Percentiles rank a stretch among this genome's conserved stretches.
phyloP scores from a whole-genome alignment of 2,888 invertebrate genomes.

The Stenodera caucasica region DNA sequence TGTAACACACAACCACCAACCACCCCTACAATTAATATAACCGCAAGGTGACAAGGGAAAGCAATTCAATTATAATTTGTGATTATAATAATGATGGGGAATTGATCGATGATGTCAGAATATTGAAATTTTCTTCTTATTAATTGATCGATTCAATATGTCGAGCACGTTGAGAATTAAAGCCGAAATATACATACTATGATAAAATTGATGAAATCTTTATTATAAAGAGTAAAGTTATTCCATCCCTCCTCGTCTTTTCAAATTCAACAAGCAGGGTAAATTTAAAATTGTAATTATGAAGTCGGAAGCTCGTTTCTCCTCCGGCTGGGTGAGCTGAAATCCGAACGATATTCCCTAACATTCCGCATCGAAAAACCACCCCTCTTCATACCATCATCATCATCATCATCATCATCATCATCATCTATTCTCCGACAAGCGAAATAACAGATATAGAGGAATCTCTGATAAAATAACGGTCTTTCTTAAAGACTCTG shows the following conservation, averaged over 20 bases:
- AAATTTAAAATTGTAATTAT: constrained; percentile 54
- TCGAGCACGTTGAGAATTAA: constrained; percentile 26
- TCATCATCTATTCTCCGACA: not conserved
- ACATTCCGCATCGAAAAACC: not conserved
- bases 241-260: constrained; percentile 18
- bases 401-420: not conserved
- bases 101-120: not conserved
- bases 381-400: not conserved
- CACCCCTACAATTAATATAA: constrained; percentile 22
- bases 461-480: constrained; percentile 44
- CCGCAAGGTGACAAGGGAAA: constrained; percentile 44
- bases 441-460: constrained; percentile 22
- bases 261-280: constrained; percentile 22
- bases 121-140: not conserved
- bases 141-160: constrained; percentile 1
- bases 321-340: constrained; percentile 36
- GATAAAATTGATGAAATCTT: constrained; percentile 34
- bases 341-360: constrained; percentile 38
- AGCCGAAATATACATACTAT: constrained; percentile 34
- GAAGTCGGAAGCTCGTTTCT: constrained; percentile 40
- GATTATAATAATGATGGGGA: constrained; percentile 14
- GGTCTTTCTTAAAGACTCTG: constrained; percentile 47
- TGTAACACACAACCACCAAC: constrained; percentile 26
- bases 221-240: constrained; percentile 37
- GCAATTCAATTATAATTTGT: constrained; percentile 45